Percentiles rank a stretch among this genome's conserved stretches.
These are phyloP conservation scores for Condylostylus longicornis DNA, from an alignment of 1,140 invertebrate species.

Conservation along the genomic window DNA sequence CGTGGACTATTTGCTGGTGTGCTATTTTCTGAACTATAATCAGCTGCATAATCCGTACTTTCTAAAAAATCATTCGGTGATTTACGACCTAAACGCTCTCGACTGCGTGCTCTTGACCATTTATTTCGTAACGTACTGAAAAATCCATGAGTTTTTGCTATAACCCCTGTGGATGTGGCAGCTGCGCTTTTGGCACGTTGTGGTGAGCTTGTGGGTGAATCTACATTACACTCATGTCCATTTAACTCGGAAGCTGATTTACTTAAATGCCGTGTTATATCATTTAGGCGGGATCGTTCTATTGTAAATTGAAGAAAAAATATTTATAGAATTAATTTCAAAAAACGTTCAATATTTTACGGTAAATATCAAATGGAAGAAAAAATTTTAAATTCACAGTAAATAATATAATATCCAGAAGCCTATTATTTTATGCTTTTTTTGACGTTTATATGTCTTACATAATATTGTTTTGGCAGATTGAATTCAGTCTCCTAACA, in stretches of 20 bases:
- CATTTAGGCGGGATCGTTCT: too few relatives aligned
- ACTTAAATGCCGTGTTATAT: slow-evolving; percentile 37
- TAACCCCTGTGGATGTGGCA: slow-evolving; percentile 37
- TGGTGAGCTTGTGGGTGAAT: slow-evolving; percentile 30
- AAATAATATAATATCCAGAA: too few relatives aligned
- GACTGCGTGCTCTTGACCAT: slow-evolving; percentile 45
- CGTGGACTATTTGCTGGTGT: slow-evolving; percentile 53
- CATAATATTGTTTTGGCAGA: too few relatives aligned
- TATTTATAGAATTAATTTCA: too few relatives aligned
- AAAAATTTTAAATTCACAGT: too few relatives aligned
- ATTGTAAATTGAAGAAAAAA: too few relatives aligned
- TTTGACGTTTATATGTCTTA: too few relatives aligned
- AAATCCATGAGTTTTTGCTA: slow-evolving; percentile 54
- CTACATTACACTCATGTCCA: slow-evolving; percentile 21
- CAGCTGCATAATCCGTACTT: slow-evolving; percentile 54
- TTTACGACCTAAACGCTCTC: slow-evolving; percentile 38
- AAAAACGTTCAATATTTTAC: too few relatives aligned
- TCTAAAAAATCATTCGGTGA: slow-evolving; percentile 33
- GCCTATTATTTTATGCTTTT: too few relatives aligned
- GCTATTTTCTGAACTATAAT: slow-evolving; percentile 56
- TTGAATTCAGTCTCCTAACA: too few relatives aligned
- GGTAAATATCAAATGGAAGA: too few relatives aligned
- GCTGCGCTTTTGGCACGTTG: slow-evolving; percentile 35
- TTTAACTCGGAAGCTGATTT: slow-evolving; percentile 40
- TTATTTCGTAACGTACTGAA: slow-evolving; percentile 51